phyloP scores from a whole-genome alignment of 2,888 invertebrate species.

The Mesorhabditis sp. region DNA sequence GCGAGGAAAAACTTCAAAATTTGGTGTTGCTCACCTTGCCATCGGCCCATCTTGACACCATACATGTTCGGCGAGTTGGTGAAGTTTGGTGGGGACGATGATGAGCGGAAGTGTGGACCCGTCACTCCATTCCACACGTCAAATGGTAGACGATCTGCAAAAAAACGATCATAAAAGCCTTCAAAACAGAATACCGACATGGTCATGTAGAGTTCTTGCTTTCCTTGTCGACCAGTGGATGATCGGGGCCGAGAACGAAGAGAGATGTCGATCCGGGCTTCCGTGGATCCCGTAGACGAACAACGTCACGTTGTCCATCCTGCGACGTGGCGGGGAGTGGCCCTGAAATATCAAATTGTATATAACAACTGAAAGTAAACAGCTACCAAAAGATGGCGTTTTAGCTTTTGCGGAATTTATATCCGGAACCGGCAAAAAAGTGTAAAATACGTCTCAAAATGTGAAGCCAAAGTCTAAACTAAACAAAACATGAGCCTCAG shows the following conservation, averaged over 20 bases:
- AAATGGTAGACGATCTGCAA: conserved; percentile 28
- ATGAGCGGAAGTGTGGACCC: conserved; percentile 40
- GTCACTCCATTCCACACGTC: conserved; percentile 46
- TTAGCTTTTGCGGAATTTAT: neutral
- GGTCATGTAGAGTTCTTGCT: conserved; percentile 17
- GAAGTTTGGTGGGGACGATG: conserved; percentile 26
- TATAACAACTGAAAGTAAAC: neutral
- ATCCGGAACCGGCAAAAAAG: too few species aligned
- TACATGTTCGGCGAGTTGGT: conserved; percentile 10
- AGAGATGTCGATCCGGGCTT: conserved; percentile 40
- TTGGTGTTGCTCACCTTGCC: too few species aligned
- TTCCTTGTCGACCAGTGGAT: conserved; percentile 31
- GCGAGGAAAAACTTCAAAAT: too few species aligned
- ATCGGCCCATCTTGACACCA: neutral
- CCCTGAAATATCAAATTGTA: conserved; percentile 11
- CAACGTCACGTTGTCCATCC: conserved; percentile 34
- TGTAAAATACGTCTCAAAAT: too few species aligned
- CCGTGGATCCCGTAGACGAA: conserved; percentile 35
- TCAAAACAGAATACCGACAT: conserved; percentile 14
- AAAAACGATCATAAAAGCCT: neutral
- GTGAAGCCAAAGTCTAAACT: too few species aligned
- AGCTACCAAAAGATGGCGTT: too few species aligned
- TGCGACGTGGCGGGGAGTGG: neutral
- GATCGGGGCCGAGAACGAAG: conserved; percentile 34
- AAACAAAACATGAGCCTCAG: too few species aligned